Conservation (phyloP, 2,797 vertebrate species). For the Delichon dasypus region DNA sequence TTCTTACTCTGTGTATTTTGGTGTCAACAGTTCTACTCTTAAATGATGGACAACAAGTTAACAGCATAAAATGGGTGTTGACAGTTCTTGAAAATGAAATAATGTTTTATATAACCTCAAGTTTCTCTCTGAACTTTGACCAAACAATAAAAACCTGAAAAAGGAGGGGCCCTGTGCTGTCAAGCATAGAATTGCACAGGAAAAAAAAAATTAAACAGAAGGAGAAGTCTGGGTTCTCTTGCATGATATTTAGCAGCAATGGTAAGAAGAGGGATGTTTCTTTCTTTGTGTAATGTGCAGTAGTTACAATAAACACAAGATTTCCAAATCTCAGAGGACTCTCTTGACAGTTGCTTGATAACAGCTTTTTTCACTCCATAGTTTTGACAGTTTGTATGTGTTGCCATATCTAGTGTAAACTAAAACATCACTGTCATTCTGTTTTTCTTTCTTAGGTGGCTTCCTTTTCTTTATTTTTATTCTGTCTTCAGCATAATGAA, state of each 20-base stretch:
- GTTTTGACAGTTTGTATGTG: conserved; percentile 87
- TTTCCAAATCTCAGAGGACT: conserved; percentile 86
- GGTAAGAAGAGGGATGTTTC: conserved; percentile 80
- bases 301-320: conserved; percentile 86
- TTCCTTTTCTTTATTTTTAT: conserved; percentile 72
- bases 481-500: conserved; percentile 79
- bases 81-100: conserved; percentile 75
- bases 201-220: conserved; percentile 70
- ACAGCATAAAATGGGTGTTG: conserved; percentile 69
- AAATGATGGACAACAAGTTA: conserved; percentile 73
- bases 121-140: conserved; percentile 77
- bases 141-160: conserved; percentile 60
- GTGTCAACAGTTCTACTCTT: conserved; percentile 64
- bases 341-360: conserved; percentile 86
- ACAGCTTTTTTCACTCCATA: conserved; percentile 84
- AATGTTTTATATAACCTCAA: conserved; percentile 69
- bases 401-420: conserved; percentile 84
- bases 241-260: conserved; percentile 80
- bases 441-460: conserved; percentile 79
- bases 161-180: conserved; percentile 67
- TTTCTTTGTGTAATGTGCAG: conserved; percentile 92
- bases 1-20: conserved; percentile 57
- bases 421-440: conserved; percentile 86
- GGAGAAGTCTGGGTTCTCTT: conserved; percentile 73
- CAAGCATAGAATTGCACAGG: conserved; percentile 70